phyloP scores from a whole-genome alignment of 2,888 invertebrate genomes.

The Trachelus tabidus region DNA sequence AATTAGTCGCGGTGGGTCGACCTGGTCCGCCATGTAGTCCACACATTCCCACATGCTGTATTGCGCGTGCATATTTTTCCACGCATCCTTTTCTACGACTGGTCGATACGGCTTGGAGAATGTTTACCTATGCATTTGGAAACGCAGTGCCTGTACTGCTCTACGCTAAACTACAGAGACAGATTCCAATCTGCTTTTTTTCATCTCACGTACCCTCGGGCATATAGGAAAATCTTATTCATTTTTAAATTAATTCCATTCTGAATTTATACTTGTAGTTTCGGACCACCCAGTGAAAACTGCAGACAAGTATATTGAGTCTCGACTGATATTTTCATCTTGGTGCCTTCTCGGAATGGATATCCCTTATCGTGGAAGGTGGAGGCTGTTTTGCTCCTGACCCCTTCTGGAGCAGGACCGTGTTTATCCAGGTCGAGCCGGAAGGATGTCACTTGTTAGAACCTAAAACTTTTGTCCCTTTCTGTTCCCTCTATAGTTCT shows the following conservation, averaged over 20 bases:
- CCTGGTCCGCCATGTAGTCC: not conserved
- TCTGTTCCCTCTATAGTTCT: not conserved
- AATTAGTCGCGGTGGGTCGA: not conserved
- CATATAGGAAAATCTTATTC: no score
- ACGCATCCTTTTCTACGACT: not conserved
- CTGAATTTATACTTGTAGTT: not conserved
- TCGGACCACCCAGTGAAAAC: not conserved
- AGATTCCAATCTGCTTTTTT: not conserved
- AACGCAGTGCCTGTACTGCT: not conserved
- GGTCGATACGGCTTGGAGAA: not conserved
- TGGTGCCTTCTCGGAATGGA: not conserved
- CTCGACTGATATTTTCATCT: not conserved
- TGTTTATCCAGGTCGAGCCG: not conserved
- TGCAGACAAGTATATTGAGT: not conserved
- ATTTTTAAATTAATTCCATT: no score
- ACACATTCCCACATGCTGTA: not conserved
- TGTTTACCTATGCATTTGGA: not conserved
- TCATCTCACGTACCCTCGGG: not conserved
- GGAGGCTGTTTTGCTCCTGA: not conserved
- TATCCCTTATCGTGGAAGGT: not conserved
- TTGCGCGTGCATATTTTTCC: not conserved
- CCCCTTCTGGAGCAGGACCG: not conserved
- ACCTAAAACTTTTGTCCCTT: not conserved
- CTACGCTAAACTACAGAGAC: not conserved
- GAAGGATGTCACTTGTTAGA: not conserved